Conservation (phyloP, 1,140 invertebrate species). For the Saxidomus purpurata region DNA sequence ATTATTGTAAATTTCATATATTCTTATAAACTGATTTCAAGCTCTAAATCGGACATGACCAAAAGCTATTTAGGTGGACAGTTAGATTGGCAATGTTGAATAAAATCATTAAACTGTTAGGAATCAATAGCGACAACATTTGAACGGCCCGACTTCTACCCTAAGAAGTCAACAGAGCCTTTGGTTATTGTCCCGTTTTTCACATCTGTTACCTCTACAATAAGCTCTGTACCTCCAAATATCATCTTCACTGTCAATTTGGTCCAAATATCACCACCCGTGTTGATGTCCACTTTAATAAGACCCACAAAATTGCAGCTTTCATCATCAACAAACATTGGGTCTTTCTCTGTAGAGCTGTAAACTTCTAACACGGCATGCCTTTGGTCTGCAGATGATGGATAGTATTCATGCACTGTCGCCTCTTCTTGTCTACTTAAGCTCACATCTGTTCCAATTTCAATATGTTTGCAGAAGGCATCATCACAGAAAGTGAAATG, state of each 20-base stretch:
- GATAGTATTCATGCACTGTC: constrained; percentile 65
- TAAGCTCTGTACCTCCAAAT: constrained; percentile 68
- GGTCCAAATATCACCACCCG: neutral
- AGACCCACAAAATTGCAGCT: constrained; percentile 48
- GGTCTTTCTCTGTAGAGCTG: constrained; percentile 46
- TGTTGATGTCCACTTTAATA: constrained; percentile 50
- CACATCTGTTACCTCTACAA: constrained; percentile 53
- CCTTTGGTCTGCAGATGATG: constrained; percentile 31
- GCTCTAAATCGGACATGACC: no score
- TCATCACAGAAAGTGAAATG: constrained; percentile 65
- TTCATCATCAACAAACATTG: constrained; percentile 54
- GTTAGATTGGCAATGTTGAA: no score
- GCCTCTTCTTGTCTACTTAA: constrained; percentile 44
- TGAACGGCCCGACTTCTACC: no score
- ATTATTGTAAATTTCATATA: no score
- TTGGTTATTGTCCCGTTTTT: neutral
- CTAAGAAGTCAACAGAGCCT: constrained; percentile 33
- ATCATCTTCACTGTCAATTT: constrained; percentile 36
- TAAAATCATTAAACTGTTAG: no score
- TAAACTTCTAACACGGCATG: constrained; percentile 67
- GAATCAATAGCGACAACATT: no score
- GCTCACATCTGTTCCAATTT: constrained; percentile 61
- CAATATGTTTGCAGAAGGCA: constrained; percentile 69
- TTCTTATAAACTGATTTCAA: no score
- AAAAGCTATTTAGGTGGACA: no score